Conservation (phyloP, 2,113 vertebrate species). For the Varanus salvator region DNA sequence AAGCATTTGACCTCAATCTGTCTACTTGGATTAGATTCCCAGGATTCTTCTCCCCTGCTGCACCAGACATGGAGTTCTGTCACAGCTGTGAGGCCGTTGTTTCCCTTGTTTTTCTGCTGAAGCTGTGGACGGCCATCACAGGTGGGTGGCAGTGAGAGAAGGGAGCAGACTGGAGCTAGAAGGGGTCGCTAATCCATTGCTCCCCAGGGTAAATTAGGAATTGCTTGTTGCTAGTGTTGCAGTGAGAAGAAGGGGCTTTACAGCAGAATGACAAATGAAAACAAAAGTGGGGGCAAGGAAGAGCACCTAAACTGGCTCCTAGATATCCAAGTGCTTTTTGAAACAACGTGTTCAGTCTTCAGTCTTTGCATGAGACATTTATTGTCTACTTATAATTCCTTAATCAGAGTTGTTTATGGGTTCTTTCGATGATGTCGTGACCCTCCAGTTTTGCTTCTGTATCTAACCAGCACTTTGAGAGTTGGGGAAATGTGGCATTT, state of each 20-base stretch:
- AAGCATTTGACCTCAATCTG: slow-evolving; percentile 70
- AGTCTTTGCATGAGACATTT: no score
- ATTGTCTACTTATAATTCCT: no score
- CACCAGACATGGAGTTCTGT: slow-evolving; percentile 43
- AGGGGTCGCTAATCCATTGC: background rate
- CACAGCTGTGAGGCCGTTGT: slow-evolving; percentile 37
- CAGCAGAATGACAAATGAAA: background rate
- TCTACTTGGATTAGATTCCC: slow-evolving; percentile 63
- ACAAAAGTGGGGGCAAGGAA: background rate
- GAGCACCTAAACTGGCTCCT: background rate
- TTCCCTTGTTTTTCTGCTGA: slow-evolving; percentile 29
- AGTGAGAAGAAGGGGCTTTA: background rate
- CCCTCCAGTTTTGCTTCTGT: no score
- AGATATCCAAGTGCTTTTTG: background rate
- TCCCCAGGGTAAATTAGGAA: background rate
- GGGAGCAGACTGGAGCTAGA: rapidly evolving
- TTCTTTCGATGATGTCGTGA: no score
- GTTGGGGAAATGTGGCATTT: no score
- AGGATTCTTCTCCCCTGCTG: slow-evolving; percentile 38
- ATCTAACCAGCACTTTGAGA: no score
- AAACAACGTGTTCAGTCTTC: background rate
- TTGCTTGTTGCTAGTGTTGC: background rate
- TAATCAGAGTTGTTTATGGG: no score
- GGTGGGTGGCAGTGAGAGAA: background rate
- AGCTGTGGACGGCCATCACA: slow-evolving; percentile 10